Conservation (phyloP, 2,797 vertebrate genomes). For the Peromyscus aztecus region DNA sequence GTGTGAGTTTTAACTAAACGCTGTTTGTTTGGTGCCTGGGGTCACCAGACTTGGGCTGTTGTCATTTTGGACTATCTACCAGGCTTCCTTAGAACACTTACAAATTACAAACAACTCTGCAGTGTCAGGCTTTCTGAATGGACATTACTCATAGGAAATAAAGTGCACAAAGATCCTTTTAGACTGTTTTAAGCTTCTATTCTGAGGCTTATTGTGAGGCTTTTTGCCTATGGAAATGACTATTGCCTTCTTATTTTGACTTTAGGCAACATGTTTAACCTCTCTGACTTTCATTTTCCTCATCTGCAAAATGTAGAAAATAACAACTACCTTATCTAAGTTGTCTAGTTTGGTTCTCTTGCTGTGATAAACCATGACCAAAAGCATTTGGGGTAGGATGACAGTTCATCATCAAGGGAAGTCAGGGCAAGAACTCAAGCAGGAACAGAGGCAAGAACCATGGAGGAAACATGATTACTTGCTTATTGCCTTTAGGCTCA, state of each 20-base stretch:
- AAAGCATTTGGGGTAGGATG: not conserved
- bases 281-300: constrained; percentile 61
- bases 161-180: not conserved
- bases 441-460: not conserved
- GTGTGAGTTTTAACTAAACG: constrained; percentile 10
- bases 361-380: not conserved
- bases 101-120: not conserved
- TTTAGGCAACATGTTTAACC: constrained; percentile 24
- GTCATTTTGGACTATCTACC: constrained; percentile 30
- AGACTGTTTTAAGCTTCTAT: constrained; percentile 35
- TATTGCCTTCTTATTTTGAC: constrained; percentile 12
- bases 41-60: not conserved
- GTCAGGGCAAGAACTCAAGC: not conserved
- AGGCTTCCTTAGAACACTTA: not conserved
- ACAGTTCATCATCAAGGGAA: not conserved
- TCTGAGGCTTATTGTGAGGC: not conserved
- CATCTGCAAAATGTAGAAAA: constrained; percentile 32
- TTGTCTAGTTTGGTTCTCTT: not conserved
- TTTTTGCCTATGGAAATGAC: constrained; percentile 2
- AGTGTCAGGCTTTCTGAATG: constrained; percentile 29
- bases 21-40: not conserved
- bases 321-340: not conserved
- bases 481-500: not conserved
- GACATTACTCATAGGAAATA: not conserved
- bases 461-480: not conserved